Percentiles rank a stretch among this genome's conserved stretches.
phyloP scores from a whole-genome alignment of 2,797 vertebrate species.

The Clarias pachynema region DNA sequence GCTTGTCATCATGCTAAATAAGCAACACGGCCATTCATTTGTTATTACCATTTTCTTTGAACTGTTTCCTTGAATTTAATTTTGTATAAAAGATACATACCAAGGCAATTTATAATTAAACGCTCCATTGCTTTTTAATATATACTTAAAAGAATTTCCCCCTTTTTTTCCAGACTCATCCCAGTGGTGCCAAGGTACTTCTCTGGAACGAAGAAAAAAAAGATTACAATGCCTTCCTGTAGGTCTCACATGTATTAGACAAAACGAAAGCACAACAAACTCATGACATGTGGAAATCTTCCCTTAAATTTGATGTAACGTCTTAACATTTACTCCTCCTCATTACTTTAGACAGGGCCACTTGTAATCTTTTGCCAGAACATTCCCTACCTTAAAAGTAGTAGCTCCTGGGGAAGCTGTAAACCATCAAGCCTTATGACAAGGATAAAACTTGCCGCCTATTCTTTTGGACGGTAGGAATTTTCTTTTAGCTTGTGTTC shows the following conservation, averaged over 20 bases:
- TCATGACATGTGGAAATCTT: neutral
- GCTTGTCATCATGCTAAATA: neutral
- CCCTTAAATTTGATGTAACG: neutral
- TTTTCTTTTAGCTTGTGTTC: slow-evolving; percentile 3
- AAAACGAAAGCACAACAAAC: neutral
- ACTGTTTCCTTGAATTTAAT: neutral
- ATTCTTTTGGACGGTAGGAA: neutral
- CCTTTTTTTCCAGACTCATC: neutral
- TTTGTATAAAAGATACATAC: neutral
- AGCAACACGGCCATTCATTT: neutral
- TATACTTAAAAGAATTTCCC: neutral
- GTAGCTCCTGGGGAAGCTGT: slow-evolving; percentile 23
- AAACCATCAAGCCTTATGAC: slow-evolving; percentile 24
- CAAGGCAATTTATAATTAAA: neutral
- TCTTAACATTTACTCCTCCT: slow-evolving; percentile 29
- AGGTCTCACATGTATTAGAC: neutral
- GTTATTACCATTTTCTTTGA: neutral
- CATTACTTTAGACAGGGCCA: slow-evolving; percentile 29
- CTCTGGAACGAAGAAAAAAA: neutral
- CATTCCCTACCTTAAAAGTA: slow-evolving; percentile 36
- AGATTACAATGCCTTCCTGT: neutral
- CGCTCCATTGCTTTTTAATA: neutral
- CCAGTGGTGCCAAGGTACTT: neutral
- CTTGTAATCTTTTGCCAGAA: slow-evolving; percentile 39
- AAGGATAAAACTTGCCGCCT: neutral